A percentile compares a stretch with the other conserved stretches of the same genome.
phyloP scores from a whole-genome alignment of 2,888 invertebrate genomes.

The Eulithis testata region DNA sequence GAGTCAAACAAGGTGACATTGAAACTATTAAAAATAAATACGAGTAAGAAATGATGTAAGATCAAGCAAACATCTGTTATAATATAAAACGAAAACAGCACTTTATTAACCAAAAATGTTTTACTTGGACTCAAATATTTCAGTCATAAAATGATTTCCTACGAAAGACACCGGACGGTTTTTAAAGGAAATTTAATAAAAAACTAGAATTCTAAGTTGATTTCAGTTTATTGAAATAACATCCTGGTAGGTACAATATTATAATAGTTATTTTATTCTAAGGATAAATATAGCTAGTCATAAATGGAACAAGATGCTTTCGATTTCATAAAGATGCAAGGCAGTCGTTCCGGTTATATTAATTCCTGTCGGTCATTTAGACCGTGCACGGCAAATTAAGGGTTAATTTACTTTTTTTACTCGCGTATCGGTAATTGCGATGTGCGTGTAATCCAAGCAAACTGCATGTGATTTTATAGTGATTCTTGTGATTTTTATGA shows the following conservation, averaged over 20 bases:
- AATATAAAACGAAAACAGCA: neutral
- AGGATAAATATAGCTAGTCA: neutral
- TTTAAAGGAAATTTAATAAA: too few species aligned
- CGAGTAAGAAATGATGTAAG: too few species aligned
- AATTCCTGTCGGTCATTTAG: constrained; percentile 20
- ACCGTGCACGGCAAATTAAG: constrained; percentile 13
- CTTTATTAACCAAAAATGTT: neutral
- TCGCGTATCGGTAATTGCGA: constrained; percentile 6
- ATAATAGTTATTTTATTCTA: neutral
- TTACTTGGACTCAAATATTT: neutral
- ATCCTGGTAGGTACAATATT: neutral
- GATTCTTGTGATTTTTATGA: neutral
- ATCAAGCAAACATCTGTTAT: too few species aligned
- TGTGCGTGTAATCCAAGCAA: constrained; percentile 5
- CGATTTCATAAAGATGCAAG: constrained; percentile 4
- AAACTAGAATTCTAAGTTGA: too few species aligned
- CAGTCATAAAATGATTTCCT: too few species aligned
- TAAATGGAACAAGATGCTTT: neutral
- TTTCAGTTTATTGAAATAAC: too few species aligned
- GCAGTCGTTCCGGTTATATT: constrained; percentile 12
- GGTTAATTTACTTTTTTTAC: constrained; percentile 20
- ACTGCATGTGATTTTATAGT: neutral
- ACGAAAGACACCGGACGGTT: too few species aligned
- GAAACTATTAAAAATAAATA: neutral
- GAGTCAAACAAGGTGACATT: neutral